These are phyloP conservation scores for Symphodus melops DNA, from an alignment of 2,113 vertebrate species.

Conservation along the genomic window DNA sequence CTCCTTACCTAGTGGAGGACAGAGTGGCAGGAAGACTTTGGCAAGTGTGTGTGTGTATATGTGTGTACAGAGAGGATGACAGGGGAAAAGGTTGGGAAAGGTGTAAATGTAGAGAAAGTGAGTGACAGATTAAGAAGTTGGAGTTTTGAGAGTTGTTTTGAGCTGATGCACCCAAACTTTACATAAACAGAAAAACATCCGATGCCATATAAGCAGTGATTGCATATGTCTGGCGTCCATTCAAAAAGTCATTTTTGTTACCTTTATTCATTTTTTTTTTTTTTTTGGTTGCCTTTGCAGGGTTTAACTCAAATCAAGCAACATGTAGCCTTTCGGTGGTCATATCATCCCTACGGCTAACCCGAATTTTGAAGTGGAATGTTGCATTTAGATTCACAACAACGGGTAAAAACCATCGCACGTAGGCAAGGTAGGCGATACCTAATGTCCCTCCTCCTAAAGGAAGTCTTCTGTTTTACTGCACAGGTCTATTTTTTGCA, in stretches of 20 bases:
- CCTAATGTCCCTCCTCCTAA: conserved; percentile 22
- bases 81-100: conserved; percentile 28
- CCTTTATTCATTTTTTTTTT: conserved; percentile 6
- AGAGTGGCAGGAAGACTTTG: conserved; percentile 12
- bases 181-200: conserved; percentile 14
- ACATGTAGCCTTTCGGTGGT: too few species aligned
- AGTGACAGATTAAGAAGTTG: conserved; percentile 17
- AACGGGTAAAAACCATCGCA: conserved; percentile 19
- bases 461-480: conserved; percentile 48
- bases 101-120: conserved; percentile 4
- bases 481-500: conserved; percentile 67
- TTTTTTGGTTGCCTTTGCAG: background rate
- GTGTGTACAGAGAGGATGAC: conserved; percentile 36
- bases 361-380: conserved; percentile 12
- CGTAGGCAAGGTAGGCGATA: conserved; percentile 9
- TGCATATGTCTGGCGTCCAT: conserved; percentile 5
- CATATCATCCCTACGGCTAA: background rate
- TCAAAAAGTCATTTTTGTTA: conserved; percentile 29
- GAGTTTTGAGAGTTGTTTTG: conserved; percentile 25
- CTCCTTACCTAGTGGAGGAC: conserved; percentile 58
- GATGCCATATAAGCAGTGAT: background rate
- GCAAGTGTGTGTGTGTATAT: background rate
- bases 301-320: too few species aligned
- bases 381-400: conserved; percentile 45
- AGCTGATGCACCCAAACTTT: conserved; percentile 1